phyloP scores from a whole-genome alignment of 2,113 vertebrate genomes.

The Leptobrachium leishanense region DNA sequence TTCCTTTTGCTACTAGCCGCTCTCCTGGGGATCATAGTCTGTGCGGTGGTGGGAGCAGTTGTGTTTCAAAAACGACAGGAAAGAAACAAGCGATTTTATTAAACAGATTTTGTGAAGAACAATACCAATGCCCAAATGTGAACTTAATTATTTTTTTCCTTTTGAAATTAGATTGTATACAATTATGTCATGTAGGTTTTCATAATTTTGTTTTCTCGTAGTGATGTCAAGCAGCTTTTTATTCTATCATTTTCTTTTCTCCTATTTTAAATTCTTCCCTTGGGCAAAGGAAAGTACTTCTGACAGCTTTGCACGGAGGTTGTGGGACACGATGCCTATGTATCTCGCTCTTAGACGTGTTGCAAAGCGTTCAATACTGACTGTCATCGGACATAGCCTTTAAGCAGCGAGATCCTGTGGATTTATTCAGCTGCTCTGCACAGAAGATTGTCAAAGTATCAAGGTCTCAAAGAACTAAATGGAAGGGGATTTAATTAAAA shows the following conservation, averaged over 20 bases:
- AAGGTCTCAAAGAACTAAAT: neutral
- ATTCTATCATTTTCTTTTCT: neutral
- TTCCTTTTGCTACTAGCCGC: slow-evolving; percentile 92
- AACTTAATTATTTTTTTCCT: slow-evolving; percentile 55
- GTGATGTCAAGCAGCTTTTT: neutral
- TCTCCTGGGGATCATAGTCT: slow-evolving; percentile 92
- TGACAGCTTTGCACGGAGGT: slow-evolving; percentile 2
- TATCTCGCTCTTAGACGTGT: neutral
- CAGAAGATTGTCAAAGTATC: neutral
- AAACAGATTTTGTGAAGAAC: slow-evolving; percentile 35
- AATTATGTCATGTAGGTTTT: slow-evolving; percentile 73
- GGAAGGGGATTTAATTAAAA: neutral
- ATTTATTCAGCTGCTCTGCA: slow-evolving; percentile 28
- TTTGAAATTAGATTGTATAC: slow-evolving; percentile 59
- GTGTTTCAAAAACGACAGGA: slow-evolving; percentile 98
- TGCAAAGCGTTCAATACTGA: slow-evolving; percentile 2
- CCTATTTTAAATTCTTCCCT: neutral
- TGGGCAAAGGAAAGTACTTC: slow-evolving; percentile 9
- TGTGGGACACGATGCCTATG: neutral
- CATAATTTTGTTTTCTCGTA: slow-evolving; percentile 59
- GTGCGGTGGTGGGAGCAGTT: slow-evolving; percentile 93
- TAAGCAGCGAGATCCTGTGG: slow-evolving; percentile 37
- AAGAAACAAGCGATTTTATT: slow-evolving; percentile 97
- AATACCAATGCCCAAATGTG: slow-evolving; percentile 44
- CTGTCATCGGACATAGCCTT: slow-evolving; percentile 6